Percentiles rank a stretch among this genome's conserved stretches.
These are phyloP conservation scores for Pangasius krempfi DNA, from an alignment of 2,797 vertebrate species.

Conservation along the genomic window DNA sequence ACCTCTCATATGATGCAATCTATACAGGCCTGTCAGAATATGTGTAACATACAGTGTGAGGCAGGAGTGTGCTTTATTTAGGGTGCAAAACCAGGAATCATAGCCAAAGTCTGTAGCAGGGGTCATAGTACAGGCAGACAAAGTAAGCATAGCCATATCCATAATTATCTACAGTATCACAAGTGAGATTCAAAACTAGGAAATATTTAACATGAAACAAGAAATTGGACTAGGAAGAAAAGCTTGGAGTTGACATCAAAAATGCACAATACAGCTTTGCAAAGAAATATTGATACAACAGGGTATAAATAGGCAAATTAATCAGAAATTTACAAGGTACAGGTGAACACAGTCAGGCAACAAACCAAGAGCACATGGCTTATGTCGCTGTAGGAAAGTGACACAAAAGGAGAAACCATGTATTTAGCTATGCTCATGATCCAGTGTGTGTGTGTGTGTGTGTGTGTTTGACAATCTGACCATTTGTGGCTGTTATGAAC, in stretches of 20 bases:
- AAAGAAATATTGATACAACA: background rate
- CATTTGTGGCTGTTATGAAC: background rate
- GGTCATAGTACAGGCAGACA: background rate
- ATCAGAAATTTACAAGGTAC: background rate
- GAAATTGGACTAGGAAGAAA: background rate
- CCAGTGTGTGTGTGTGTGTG: background rate
- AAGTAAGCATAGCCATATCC: too few relatives aligned
- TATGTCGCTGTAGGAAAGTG: background rate
- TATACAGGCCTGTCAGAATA: slow-evolving; percentile 13
- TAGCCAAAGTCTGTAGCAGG: background rate
- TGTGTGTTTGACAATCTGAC: background rate
- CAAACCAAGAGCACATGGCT: background rate
- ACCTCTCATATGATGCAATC: slow-evolving; percentile 12
- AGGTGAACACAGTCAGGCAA: background rate
- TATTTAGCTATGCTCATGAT: background rate
- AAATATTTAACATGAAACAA: background rate
- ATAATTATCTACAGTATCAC: background rate
- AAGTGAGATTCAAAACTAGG: background rate
- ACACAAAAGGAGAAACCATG: background rate
- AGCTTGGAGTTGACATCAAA: background rate
- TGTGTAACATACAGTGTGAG: background rate
- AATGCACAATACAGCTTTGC: background rate
- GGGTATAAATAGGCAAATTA: background rate
- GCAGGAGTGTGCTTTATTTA: slow-evolving; percentile 20
- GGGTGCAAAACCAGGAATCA: background rate